Base-by-base conservation (phyloP, 2,797 vertebrate species). In the Cyclura pinguis region DNA sequence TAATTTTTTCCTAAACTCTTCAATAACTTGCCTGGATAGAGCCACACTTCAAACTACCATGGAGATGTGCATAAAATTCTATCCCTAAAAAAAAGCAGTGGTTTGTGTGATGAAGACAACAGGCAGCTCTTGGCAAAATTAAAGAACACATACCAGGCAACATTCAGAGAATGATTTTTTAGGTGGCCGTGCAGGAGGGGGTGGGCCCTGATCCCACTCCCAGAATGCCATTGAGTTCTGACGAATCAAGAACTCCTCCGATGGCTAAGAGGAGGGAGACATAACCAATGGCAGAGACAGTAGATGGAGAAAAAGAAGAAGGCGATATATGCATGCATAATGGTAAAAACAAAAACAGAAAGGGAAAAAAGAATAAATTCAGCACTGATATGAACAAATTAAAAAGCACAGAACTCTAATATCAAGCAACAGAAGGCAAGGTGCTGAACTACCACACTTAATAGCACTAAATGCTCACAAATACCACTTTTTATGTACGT, bases 121-220 rank as follows among this genome's bases (percentile, higher is more conserved):
- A 94, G 92, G 93, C 94, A 94, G 93, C 88, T 95, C 94, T 92
- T 91, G 94, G 95, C 90, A 94, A 97, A 96, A 97, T 95, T 96
- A 98, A 95, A 96, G 96, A 96, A 95, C 96, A 99, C 98, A 97
- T 99, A 99, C 98, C 98, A 99, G 98, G 94, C 98, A 98, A 97
- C 98, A 98, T 84, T 98, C 98, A 93, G 98, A 99, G 96, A 98
- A 98, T 95, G 98, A 99, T 96, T 99, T 99, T 99, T 98, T 98
- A 96, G 98, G 98, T 90, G 97, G 98, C 96, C 98, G 98, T 97
- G 97, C 92, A 95, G 98, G 98, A 91, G 97, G 98, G 97, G 97
- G 97, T 93, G 96, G 97, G 76, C 97, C 97, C 97, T 98, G 98
- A 96, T 98, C 98, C 98, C 98, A 98, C 97, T 99, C 98, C 98